phyloP scores from a whole-genome alignment of 2,888 invertebrate species.

The Machimus atricapillus region DNA sequence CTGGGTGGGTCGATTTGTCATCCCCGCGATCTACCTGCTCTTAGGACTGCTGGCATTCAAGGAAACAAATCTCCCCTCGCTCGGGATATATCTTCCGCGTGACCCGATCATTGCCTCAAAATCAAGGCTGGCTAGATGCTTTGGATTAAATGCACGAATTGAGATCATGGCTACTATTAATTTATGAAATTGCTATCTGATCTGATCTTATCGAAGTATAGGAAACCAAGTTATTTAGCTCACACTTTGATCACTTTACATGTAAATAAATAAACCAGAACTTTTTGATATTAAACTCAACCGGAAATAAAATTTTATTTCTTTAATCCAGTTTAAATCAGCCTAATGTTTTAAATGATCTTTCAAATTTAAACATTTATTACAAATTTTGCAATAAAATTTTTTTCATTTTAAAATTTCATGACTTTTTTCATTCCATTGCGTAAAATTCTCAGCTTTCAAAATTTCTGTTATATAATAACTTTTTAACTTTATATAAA shows the following conservation, averaged over 20 bases:
- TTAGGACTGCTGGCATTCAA: not conserved
- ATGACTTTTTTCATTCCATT: too few relatives aligned
- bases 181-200: not conserved
- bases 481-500: too few relatives aligned
- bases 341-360: too few relatives aligned
- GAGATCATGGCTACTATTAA: not conserved
- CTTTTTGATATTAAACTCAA: too few relatives aligned
- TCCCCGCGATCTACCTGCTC: not conserved
- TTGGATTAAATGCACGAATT: not conserved
- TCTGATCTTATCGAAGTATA: not conserved
- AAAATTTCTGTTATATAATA: too few relatives aligned
- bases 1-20: conserved; percentile 37
- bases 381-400: too few relatives aligned
- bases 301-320: too few relatives aligned
- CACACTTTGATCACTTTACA: not conserved
- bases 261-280: too few relatives aligned
- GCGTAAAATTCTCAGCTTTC: too few relatives aligned
- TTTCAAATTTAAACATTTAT: too few relatives aligned
- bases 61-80: not conserved
- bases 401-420: too few relatives aligned
- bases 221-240: not conserved
- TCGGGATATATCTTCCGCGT: conserved; percentile 15
- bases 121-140: not conserved
- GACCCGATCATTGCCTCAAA: conserved; percentile 16
- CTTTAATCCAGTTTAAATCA: too few relatives aligned